phyloP scores from a whole-genome alignment of 1,140 invertebrate genomes.

The Globodera rostochiensis region DNA sequence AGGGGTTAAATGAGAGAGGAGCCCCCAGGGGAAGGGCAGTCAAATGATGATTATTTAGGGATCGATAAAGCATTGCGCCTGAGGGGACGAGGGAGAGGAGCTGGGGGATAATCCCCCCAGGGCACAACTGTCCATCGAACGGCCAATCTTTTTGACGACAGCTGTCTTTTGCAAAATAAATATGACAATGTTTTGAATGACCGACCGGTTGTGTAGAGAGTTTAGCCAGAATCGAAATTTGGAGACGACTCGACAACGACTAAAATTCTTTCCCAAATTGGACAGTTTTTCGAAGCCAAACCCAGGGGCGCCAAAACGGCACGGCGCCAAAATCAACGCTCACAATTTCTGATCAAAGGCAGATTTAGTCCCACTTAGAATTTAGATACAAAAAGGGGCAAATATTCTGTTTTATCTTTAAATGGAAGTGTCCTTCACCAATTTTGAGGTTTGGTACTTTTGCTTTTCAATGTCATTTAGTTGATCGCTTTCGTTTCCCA shows the following conservation, averaged over 20 bases:
- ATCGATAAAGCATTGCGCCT: background rate
- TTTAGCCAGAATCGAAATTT: no score
- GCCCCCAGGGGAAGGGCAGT: background rate
- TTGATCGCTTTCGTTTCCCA: background rate
- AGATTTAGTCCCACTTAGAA: no score
- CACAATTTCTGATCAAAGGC: no score
- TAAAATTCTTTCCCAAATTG: no score
- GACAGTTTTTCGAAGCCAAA: no score
- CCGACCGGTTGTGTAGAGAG: no score
- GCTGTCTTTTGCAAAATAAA: background rate
- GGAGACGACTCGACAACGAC: no score
- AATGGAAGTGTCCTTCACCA: constrained; percentile 21
- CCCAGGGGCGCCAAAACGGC: no score
- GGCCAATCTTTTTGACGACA: no score
- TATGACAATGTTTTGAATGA: no score
- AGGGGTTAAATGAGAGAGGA: background rate
- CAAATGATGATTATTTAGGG: background rate
- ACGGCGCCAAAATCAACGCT: no score
- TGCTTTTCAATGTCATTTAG: background rate
- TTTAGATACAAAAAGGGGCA: no score
- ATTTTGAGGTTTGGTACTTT: constrained; percentile 16
- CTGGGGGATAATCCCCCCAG: background rate
- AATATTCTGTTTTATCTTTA: background rate
- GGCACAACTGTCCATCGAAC: background rate
- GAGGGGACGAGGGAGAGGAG: background rate